Base-by-base conservation (phyloP, 2,113 vertebrate genomes). In the Sminthopsis crassicaudata region DNA sequence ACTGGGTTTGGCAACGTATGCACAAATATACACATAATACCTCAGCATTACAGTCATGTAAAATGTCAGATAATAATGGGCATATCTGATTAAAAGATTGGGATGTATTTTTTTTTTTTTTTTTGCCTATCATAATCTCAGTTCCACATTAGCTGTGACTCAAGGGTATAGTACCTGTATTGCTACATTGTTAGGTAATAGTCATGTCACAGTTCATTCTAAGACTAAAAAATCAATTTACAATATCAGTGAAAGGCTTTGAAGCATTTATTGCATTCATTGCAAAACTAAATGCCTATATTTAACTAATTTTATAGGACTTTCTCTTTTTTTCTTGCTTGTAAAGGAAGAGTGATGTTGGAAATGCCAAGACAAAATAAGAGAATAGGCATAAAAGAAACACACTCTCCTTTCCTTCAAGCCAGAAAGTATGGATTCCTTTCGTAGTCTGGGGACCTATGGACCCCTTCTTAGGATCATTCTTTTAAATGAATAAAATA, bases 191-290 rank as follows among this genome's bases (percentile, higher is more conserved):
- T 94, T 57, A 25, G 46, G 51, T 95, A 96, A 91, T 92, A 97
- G 84, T 97, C 94, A 96, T 95, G 94, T 51, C 24, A 57, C 51
- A 53, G 76, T 91, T 92, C 54, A 50, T 94, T 96, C 95, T 96
- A 53, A 95, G 88, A 90, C 93, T 95, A 95, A 96, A 97, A 98
- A 97, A 92, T 92, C 55, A 91, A 94, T 93, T 92, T 93, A 90
- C 95, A 94, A 94, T 95, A 88, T 51, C 93, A 92, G 96, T 97
- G 95, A 97, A 96, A 95, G 97, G 96, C 97, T 96, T 95, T 93
- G 67, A 94, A 92, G 94, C 91, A 92, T 60, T 97, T 94, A 52
- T 90, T 91, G 91, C 91, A 92, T 60, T 97, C 94, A 50, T 90
- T 91, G 91, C 90, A 90, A 95, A 90, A 90, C 91, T 60, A 60